Conservation (phyloP, 2,888 invertebrate species). For the Periphyllus acericola region DNA sequence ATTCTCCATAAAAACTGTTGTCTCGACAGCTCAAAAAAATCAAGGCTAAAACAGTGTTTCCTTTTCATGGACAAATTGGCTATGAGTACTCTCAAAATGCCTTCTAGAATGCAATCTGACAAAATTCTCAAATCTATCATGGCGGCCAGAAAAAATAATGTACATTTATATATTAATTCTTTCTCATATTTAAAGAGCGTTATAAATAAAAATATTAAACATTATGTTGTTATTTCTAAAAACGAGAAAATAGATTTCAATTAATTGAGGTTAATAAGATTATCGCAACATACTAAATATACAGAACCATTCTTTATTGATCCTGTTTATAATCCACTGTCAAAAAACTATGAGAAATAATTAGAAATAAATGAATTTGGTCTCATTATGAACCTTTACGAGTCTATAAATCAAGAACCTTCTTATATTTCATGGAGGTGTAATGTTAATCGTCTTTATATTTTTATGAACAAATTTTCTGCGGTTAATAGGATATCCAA, state of each 20-base stretch:
- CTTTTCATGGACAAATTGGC: not conserved
- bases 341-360: not conserved
- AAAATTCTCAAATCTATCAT: not conserved
- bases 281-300: slow-evolving; percentile 29
- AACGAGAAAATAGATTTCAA: slow-evolving; percentile 24
- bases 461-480: no score
- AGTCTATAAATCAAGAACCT: slow-evolving; percentile 4
- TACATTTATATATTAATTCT: slow-evolving; percentile 9
- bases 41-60: not conserved
- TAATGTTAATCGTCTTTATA: slow-evolving; percentile 29
- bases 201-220: slow-evolving; percentile 28
- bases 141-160: slow-evolving; percentile 5
- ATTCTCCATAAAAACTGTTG: not conserved
- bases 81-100: not conserved
- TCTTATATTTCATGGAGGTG: slow-evolving; percentile 15
- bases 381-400: slow-evolving; percentile 14
- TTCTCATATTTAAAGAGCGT: slow-evolving; percentile 18
- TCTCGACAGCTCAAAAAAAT: not conserved
- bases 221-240: slow-evolving; percentile 24
- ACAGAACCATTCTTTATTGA: slow-evolving; percentile 37
- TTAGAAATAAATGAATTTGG: slow-evolving; percentile 28
- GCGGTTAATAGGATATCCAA: no score
- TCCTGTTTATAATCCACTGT: slow-evolving; percentile 19
- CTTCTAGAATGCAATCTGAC: slow-evolving; percentile 11
- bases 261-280: slow-evolving; percentile 15